Conservation (phyloP, 2,113 vertebrate genomes). For the Clarias gariepinus region DNA sequence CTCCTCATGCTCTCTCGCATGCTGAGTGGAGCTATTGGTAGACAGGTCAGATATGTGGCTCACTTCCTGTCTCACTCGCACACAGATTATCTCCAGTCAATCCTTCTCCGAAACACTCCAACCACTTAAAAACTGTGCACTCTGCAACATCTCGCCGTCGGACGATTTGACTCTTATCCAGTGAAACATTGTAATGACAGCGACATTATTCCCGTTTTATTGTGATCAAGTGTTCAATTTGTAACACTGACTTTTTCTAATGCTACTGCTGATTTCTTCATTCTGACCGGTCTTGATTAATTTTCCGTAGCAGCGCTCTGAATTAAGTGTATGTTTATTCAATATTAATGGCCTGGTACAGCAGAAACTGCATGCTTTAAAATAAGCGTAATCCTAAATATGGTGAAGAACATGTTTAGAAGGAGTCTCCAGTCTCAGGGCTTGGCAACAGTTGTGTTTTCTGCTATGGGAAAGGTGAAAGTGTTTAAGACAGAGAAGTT, state of each 20-base stretch:
- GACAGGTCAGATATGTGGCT: slow-evolving; percentile 17
- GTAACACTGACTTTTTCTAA: background rate
- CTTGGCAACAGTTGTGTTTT: background rate
- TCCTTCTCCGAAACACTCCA: slow-evolving; percentile 1
- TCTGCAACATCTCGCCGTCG: background rate
- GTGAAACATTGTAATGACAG: too few species aligned
- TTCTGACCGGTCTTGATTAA: background rate
- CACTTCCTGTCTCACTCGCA: slow-evolving; percentile 3
- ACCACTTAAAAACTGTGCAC: slow-evolving; percentile 1
- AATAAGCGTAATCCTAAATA: background rate
- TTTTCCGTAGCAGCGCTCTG: background rate
- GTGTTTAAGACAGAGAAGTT: background rate
- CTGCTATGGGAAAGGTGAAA: background rate
- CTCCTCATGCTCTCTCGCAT: slow-evolving; percentile 10
- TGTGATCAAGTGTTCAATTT: background rate
- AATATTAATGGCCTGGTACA: background rate
- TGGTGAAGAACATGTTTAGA: background rate
- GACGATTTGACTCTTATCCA: background rate
- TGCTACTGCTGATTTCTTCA: background rate
- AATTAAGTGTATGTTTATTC: background rate
- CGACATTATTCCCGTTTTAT: background rate
- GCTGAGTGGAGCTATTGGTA: slow-evolving; percentile 34
- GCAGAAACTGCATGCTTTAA: background rate
- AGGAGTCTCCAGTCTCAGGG: background rate
- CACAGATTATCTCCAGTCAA: slow-evolving; percentile 14